phyloP scores from a whole-genome alignment of 2,888 invertebrate genomes.

The Pimpla rufipes region DNA sequence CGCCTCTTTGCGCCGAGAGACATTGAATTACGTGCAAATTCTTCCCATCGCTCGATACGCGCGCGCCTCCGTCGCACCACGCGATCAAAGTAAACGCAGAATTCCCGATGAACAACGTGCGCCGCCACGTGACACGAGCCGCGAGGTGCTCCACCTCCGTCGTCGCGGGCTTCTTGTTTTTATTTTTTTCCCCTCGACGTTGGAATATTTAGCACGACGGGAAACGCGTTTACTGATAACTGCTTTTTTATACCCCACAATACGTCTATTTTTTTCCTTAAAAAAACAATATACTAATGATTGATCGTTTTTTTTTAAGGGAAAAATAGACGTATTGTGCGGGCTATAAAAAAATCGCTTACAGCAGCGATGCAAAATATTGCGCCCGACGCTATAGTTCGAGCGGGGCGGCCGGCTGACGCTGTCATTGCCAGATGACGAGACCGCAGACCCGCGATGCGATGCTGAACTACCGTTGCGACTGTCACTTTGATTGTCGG shows the following conservation, averaged over 20 bases:
- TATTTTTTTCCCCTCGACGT: constrained; percentile 14
- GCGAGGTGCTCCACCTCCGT: neutral
- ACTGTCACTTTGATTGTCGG: neutral
- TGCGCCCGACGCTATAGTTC: neutral
- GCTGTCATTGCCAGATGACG: neutral
- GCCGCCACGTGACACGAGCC: neutral
- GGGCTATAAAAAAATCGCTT: constrained; percentile 9
- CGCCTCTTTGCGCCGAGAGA: neutral
- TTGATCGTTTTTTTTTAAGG: constrained; percentile 9
- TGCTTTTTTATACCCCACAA: too few relatives aligned
- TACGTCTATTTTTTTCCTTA: too few relatives aligned
- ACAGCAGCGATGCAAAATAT: neutral
- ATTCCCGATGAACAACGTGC: constrained; percentile 3
- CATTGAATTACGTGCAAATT: constrained; percentile 2
- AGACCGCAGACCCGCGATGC: neutral
- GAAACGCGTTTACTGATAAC: constrained; percentile 26
- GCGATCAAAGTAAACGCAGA: too few relatives aligned
- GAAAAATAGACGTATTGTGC: too few relatives aligned
- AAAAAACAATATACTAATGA: too few relatives aligned
- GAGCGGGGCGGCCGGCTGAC: neutral
- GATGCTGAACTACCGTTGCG: neutral
- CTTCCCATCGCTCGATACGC: neutral
- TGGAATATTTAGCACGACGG: neutral
- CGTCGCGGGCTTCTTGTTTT: neutral
- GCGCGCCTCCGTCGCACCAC: neutral